Evolutionary conservation across 2,888 invertebrate species (phyloP).

Genomic region (Muschampia plurimacula): DNA sequence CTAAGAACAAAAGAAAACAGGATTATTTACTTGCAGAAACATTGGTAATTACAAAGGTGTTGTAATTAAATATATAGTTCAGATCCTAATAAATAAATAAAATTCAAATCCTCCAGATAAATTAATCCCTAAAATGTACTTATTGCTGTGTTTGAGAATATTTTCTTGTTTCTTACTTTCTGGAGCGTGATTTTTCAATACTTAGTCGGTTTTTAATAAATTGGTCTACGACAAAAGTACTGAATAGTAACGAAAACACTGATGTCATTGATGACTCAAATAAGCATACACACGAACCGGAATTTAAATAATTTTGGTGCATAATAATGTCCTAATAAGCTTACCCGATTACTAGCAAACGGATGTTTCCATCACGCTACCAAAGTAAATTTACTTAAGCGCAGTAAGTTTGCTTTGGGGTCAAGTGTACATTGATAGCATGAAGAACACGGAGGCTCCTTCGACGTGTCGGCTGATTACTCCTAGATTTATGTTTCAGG

Average conservation of each 20-base stretch:
- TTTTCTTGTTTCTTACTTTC: too few species aligned
- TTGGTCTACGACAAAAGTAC: too few species aligned
- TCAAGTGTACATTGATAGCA: conserved; percentile 17
- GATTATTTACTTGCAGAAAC: too few species aligned
- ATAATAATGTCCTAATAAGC: not conserved
- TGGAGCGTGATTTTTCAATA: too few species aligned
- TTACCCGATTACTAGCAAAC: not conserved
- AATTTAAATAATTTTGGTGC: not conserved
- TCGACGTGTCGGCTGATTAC: not conserved
- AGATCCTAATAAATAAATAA: too few species aligned
- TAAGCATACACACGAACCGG: not conserved
- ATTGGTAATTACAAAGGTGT: not conserved
- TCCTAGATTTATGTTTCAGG: not conserved
- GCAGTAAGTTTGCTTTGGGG: conserved; percentile 11
- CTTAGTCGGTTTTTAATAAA: too few species aligned
- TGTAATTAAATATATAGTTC: not conserved
- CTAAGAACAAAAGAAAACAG: too few species aligned
- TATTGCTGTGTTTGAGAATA: too few species aligned
- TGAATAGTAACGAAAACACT: not conserved
- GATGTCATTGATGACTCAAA: not conserved
- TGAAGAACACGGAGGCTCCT: not conserved
- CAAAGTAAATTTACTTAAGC: conserved; percentile 22
- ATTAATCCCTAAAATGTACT: too few species aligned
- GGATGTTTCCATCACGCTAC: conserved; percentile 28
- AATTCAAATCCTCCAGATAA: too few species aligned